Conservation (phyloP, 2,888 invertebrate genomes). For the Meganola albula region DNA sequence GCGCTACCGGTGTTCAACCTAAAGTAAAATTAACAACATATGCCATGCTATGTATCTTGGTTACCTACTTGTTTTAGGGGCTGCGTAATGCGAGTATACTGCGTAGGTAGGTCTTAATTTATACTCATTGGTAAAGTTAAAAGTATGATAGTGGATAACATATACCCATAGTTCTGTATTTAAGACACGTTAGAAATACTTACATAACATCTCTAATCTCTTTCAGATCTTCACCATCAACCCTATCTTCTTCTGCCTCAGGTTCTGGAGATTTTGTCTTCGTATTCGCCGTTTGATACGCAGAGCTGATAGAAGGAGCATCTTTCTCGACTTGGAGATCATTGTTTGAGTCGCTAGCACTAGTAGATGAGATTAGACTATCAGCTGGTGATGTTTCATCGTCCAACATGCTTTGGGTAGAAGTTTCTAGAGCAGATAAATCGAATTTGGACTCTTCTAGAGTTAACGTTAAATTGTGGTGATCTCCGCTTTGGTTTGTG, state of each 20-base stretch:
- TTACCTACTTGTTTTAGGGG: too few species aligned
- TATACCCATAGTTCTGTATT: too few species aligned
- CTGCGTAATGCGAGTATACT: too few species aligned
- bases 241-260: conserved; percentile 42
- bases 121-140: too few species aligned
- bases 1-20: too few species aligned
- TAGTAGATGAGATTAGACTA: conserved; percentile 82
- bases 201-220: conserved; percentile 55
- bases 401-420: conserved; percentile 83
- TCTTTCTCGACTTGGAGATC: conserved; percentile 69
- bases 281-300: conserved; percentile 73
- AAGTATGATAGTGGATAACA: too few species aligned
- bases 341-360: conserved; percentile 79
- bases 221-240: conserved; percentile 50
- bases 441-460: conserved; percentile 87
- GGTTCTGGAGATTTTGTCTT: conserved; percentile 73
- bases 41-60: too few species aligned
- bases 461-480: conserved; percentile 78
- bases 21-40: too few species aligned
- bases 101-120: too few species aligned
- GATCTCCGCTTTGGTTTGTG: conserved; percentile 67
- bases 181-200: conserved; percentile 31
- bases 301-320: conserved; percentile 56
- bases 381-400: conserved; percentile 92
- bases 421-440: conserved; percentile 82